These are phyloP conservation scores for Stercorarius parasiticus DNA, from an alignment of 2,113 vertebrate species.

Conservation along the genomic window DNA sequence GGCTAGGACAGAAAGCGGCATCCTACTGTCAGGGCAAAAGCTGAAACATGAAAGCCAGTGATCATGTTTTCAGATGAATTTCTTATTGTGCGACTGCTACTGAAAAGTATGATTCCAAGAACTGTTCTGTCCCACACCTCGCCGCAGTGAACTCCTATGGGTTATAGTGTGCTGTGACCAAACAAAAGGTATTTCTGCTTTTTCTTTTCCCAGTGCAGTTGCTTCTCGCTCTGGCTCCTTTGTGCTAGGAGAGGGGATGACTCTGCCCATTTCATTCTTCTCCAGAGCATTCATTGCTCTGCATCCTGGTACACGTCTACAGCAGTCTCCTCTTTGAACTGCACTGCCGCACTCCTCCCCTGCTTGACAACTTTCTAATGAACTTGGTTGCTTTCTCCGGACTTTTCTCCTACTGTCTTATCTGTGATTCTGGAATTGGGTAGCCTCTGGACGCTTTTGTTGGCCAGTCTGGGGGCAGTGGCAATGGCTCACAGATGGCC, in stretches of 20 bases:
- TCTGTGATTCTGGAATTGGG: background rate
- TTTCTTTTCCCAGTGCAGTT: background rate
- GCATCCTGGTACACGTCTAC: no score
- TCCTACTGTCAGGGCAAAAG: background rate
- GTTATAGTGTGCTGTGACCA: background rate
- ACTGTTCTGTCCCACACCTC: background rate
- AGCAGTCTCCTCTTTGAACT: background rate
- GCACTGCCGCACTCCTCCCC: background rate
- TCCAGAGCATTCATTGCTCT: background rate
- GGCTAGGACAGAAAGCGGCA: background rate
- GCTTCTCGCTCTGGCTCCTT: background rate
- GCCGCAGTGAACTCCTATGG: background rate
- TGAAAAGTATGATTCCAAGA: background rate
- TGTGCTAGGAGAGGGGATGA: background rate
- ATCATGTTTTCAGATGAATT: background rate
- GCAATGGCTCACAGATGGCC: background rate
- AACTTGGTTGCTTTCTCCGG: background rate
- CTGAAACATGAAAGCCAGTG: background rate
- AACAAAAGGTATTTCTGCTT: background rate
- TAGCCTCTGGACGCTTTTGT: background rate
- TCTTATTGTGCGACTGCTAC: background rate
- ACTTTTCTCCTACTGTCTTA: background rate
- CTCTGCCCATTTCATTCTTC: background rate
- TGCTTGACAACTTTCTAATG: accelerated
- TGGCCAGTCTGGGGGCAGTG: background rate